These are phyloP conservation scores for Pempheris klunzingeri DNA, from an alignment of 2,797 vertebrate genomes.

Conservation along the genomic window DNA sequence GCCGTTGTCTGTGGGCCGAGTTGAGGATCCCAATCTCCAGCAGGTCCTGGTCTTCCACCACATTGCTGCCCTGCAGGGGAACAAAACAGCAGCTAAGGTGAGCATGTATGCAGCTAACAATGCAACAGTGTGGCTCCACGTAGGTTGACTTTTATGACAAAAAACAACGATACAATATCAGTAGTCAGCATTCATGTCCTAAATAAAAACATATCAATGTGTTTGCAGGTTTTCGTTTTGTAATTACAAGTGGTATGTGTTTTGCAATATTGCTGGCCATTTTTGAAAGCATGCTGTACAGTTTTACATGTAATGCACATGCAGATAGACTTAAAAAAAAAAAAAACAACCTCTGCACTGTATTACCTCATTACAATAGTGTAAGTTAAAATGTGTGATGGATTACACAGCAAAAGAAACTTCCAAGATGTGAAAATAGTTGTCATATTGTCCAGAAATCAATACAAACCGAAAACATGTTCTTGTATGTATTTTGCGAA, in stretches of 20 bases:
- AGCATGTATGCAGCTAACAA: background rate
- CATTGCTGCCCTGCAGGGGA: slow-evolving; percentile 93
- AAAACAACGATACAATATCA: background rate
- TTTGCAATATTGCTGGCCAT: background rate
- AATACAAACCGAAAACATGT: too few relatives aligned
- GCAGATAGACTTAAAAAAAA: too few relatives aligned
- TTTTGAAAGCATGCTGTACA: background rate
- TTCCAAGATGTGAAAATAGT: too few relatives aligned
- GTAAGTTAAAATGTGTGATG: too few relatives aligned
- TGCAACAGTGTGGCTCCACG: background rate
- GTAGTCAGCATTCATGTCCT: background rate
- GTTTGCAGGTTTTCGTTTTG: background rate
- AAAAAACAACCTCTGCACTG: too few relatives aligned
- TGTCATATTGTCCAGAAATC: too few relatives aligned
- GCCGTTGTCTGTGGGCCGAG: slow-evolving; percentile 96
- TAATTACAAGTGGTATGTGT: too few relatives aligned
- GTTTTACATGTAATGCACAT: background rate
- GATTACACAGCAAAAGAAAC: too few relatives aligned
- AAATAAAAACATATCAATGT: background rate
- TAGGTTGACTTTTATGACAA: background rate
- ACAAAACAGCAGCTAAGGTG: slow-evolving; percentile 7
- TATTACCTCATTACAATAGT: too few relatives aligned
- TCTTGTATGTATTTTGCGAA: too few relatives aligned
- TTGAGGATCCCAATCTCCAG: slow-evolving; percentile 98
- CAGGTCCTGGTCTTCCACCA: slow-evolving; percentile 98